Evolutionary conservation across 2,113 vertebrate species (phyloP).

Genomic region (Amazona guildingii): DNA sequence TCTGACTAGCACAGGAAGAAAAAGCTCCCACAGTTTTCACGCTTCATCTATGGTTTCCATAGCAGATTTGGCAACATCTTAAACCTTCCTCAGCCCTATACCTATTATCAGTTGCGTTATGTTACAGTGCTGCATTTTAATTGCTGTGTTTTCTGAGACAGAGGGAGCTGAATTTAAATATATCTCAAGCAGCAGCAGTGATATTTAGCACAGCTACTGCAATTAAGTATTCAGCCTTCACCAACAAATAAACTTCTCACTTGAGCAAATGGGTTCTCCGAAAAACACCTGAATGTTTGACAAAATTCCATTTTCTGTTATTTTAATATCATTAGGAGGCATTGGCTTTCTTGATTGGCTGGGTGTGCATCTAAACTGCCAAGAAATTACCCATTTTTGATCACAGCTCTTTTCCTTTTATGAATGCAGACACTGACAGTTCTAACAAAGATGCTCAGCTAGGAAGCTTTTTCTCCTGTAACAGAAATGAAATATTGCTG

Average conservation of each 20-base stretch:
- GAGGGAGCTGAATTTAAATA: conserved; percentile 73
- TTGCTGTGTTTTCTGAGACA: conserved; percentile 69
- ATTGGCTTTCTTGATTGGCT: conserved; percentile 49
- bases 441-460: conserved; percentile 60
- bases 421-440: conserved; percentile 39
- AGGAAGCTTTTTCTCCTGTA: conserved; percentile 34
- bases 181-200: conserved; percentile 63
- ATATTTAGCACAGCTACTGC: conserved; percentile 68
- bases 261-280: conserved; percentile 41
- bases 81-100: conserved; percentile 27
- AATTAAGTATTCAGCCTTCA: conserved; percentile 66
- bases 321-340: conserved; percentile 50
- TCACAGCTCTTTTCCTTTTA: conserved; percentile 42
- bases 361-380: conserved; percentile 27
- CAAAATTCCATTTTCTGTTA: conserved; percentile 46
- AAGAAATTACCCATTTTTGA: conserved; percentile 54
- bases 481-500: conserved; percentile 37
- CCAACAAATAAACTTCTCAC: conserved; percentile 59
- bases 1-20: not conserved
- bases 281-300: conserved; percentile 60
- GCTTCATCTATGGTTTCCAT: conserved; percentile 29
- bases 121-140: conserved; percentile 69
- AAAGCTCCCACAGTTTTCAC: not conserved
- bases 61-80: conserved; percentile 38
- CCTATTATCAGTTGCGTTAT: conserved; percentile 50